Base-by-base conservation (phyloP, 2,888 invertebrate species). In the Syrista parreyssii region DNA sequence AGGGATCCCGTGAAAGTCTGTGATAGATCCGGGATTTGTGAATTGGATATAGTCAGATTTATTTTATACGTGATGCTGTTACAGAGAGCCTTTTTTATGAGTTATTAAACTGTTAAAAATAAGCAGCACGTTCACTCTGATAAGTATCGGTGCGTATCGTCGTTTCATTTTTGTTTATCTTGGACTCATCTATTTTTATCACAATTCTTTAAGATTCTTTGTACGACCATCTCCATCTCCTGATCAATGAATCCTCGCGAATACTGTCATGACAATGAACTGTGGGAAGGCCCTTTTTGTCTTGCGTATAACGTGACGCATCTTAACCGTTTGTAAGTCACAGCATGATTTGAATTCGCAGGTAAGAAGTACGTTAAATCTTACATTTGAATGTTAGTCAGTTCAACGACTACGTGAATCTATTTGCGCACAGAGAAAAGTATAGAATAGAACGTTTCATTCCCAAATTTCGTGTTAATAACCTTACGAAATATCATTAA, bases 261-360 rank as follows among this genome's bases (percentile, higher is more conserved):
- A 55, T 55, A 55, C 55, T 55, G 55, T 15, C 71, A 33, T 23
- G 71, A 71, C 71, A 71, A 71, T 71, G 71, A 71, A 71, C 71
- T 71, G 12, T 23, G 33, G 71, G 71, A 71, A 31, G 32, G 71
- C 71, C 71, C 71, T 71, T 71, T 71, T 71, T 12, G 71, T 71
- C 23, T 71, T 71, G 9, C 71, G 71, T 71, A 33, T 71, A 71
- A 33, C 31, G 71, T 33, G 71, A 71, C 23, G 55, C 55, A 15
- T 23, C 55, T 55, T 23, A 55, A 55, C 6, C 55, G 23, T 55
- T 23, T 23, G 55, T 55, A 55, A 55, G 55, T 55, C 55, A 23
- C 55, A 23, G 55, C 55, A 55, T 23, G 55, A 23, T 55, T 55
- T 55, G 1, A 55, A 23, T 55, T 55, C 11, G 36, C 30, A 32